These are phyloP conservation scores for Phyllotreta cruciferae DNA, from an alignment of 2,888 invertebrate species.

Conservation along the genomic window DNA sequence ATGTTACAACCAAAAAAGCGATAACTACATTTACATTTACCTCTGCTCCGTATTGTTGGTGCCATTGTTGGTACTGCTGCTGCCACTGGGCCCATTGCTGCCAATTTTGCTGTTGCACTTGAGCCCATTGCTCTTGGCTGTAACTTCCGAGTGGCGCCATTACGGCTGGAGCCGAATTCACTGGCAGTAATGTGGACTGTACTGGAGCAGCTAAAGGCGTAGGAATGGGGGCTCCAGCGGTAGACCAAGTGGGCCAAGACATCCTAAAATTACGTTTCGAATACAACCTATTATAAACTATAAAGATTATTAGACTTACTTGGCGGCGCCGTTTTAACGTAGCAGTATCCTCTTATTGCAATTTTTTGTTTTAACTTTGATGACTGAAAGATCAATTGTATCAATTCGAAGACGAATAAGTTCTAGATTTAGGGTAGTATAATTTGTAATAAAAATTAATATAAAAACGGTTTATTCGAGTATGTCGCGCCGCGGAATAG, in stretches of 20 bases:
- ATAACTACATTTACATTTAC: slow-evolving; percentile 58
- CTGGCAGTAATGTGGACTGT: slow-evolving; percentile 39
- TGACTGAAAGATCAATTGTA: too few species aligned
- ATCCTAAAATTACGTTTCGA: slow-evolving; percentile 43
- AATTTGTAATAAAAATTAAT: too few species aligned
- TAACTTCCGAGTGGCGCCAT: slow-evolving; percentile 57
- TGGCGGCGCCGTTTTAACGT: background rate
- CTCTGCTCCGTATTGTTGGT: slow-evolving; percentile 77
- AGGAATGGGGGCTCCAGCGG: slow-evolving; percentile 42
- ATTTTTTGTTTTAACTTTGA: too few species aligned
- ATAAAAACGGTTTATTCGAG: too few species aligned
- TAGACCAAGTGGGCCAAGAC: slow-evolving; percentile 58
- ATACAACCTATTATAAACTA: background rate
- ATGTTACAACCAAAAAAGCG: background rate
- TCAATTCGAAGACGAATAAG: too few species aligned
- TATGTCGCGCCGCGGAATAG: too few species aligned
- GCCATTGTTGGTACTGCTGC: slow-evolving; percentile 79
- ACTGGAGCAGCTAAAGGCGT: slow-evolving; percentile 42
- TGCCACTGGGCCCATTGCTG: slow-evolving; percentile 81
- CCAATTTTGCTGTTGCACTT: slow-evolving; percentile 75
- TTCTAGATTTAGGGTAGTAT: too few species aligned
- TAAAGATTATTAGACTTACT: background rate
- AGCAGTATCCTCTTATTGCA: too few species aligned
- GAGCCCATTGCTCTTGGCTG: slow-evolving; percentile 72
- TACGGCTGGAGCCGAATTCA: slow-evolving; percentile 41